These are phyloP conservation scores for Glossophaga mutica DNA, from an alignment of 2,797 vertebrate genomes.

Conservation along the genomic window DNA sequence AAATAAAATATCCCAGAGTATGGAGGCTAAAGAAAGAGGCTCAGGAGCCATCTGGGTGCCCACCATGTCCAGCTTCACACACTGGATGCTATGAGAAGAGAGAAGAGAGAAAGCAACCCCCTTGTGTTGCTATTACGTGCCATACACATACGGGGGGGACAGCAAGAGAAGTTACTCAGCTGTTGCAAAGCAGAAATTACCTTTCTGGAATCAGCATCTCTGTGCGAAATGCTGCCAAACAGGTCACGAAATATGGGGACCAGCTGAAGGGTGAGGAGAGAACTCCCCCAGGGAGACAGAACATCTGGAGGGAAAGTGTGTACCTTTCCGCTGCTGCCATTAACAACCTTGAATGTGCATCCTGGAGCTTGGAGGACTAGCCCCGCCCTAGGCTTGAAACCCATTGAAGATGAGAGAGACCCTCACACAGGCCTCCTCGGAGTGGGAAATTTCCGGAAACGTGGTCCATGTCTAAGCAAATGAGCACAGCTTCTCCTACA, in stretches of 20 bases:
- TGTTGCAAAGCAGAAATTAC: neutral
- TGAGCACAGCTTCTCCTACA: neutral
- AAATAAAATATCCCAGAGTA: neutral
- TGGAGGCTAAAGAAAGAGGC: neutral
- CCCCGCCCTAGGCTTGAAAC: too few relatives aligned
- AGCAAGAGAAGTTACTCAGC: neutral
- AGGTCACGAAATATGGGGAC: neutral
- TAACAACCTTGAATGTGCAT: neutral
- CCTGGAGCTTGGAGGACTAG: neutral
- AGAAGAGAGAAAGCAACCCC: neutral
- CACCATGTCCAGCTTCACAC: neutral
- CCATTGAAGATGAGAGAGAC: neutral
- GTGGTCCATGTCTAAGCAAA: neutral
- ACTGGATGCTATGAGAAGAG: neutral
- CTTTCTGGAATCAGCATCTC: neutral
- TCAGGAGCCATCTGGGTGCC: neutral
- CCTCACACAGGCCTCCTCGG: rapidly evolving
- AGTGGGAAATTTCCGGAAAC: neutral
- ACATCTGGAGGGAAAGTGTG: neutral
- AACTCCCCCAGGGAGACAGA: neutral
- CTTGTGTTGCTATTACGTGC: neutral
- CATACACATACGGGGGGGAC: neutral
- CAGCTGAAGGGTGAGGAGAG: neutral
- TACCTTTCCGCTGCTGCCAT: neutral
- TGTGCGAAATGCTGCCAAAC: neutral